Conservation (phyloP, 2,888 invertebrate genomes). For the Hydriomena furcata region DNA sequence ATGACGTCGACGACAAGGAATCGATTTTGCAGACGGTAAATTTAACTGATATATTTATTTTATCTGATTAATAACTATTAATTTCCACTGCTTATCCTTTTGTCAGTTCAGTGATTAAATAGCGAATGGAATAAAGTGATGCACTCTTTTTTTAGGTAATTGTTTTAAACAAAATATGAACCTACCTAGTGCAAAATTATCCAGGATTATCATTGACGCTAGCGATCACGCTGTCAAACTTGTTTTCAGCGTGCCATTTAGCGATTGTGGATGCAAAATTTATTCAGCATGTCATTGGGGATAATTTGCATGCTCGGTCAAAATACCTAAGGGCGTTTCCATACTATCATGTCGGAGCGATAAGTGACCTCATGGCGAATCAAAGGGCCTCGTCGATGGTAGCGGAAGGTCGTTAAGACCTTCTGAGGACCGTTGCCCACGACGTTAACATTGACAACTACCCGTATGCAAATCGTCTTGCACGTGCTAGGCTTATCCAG, state of each 20-base stretch:
- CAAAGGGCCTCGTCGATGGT: slow-evolving; percentile 68
- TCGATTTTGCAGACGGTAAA: too few species aligned
- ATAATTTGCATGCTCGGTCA: slow-evolving; percentile 32
- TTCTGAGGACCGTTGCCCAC: slow-evolving; percentile 64
- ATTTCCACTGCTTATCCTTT: too few species aligned
- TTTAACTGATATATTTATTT: too few species aligned
- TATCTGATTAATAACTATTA: too few species aligned
- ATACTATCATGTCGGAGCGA: slow-evolving; percentile 44
- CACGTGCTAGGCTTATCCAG: slow-evolving; percentile 49
- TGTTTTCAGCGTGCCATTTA: slow-evolving; percentile 21
- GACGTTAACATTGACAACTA: slow-evolving; percentile 66
- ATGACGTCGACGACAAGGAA: too few species aligned
- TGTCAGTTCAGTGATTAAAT: too few species aligned
- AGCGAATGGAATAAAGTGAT: too few species aligned
- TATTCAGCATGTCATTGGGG: slow-evolving; percentile 35
- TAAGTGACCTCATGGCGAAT: slow-evolving; percentile 67
- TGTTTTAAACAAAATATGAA: too few species aligned
- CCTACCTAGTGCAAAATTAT: slow-evolving; percentile 11
- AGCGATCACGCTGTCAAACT: slow-evolving; percentile 23
- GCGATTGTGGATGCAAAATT: slow-evolving; percentile 43
- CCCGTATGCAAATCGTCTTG: slow-evolving; percentile 77
- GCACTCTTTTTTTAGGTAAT: too few species aligned
- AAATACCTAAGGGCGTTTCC: slow-evolving; percentile 39
- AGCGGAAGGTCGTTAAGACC: slow-evolving; percentile 68
- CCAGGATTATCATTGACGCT: slow-evolving; percentile 14